Conservation (phyloP, 2,888 invertebrate genomes). For the Diarsia rubi region DNA sequence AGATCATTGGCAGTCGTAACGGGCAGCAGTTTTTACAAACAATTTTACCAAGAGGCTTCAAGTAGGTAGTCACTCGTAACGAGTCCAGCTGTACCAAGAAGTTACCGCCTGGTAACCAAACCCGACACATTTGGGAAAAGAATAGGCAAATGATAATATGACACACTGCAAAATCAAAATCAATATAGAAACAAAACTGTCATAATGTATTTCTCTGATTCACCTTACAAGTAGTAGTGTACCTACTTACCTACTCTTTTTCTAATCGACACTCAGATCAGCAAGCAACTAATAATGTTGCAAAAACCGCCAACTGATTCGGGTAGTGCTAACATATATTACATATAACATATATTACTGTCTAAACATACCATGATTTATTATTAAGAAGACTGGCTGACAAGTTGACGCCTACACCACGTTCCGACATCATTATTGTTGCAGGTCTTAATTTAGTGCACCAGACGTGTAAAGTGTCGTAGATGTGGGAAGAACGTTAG, state of each 20-base stretch:
- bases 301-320: slow-evolving; percentile 26
- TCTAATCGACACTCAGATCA: background rate
- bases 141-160: background rate
- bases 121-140: background rate
- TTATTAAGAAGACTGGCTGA: slow-evolving; percentile 38
- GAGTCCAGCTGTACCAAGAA: background rate
- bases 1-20: background rate
- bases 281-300: slow-evolving; percentile 20
- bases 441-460: slow-evolving; percentile 32
- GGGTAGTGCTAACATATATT: slow-evolving; percentile 44
- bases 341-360: slow-evolving; percentile 45
- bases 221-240: background rate
- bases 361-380: slow-evolving; percentile 55
- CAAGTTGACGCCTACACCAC: slow-evolving; percentile 53
- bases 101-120: background rate
- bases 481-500: background rate
- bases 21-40: background rate
- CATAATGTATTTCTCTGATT: background rate
- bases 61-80: background rate
- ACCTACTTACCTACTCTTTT: background rate
- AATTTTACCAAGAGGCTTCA: background rate
- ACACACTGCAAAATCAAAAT: background rate
- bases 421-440: slow-evolving; percentile 28
- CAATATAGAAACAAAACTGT: background rate
- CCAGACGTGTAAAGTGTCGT: background rate